These are phyloP conservation scores for Bilobella aurantiaca DNA, from an alignment of 1,140 invertebrate genomes.

Conservation along the genomic window DNA sequence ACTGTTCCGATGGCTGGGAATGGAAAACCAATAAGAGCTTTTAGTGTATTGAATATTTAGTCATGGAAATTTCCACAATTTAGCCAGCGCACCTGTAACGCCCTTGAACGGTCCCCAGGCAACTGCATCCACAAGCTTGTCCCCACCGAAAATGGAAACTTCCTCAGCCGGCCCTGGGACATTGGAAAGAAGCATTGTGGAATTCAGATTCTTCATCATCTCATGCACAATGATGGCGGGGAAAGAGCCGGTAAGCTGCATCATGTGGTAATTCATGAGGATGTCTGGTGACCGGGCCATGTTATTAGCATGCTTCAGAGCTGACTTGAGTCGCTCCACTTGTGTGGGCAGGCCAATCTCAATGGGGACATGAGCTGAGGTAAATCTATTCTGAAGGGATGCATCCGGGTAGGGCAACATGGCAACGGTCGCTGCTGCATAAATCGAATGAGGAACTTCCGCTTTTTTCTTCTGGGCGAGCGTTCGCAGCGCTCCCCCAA, in stretches of 20 bases:
- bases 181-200: constrained; percentile 14
- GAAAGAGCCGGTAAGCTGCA: constrained; percentile 3
- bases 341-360: background rate
- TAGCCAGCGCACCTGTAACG: background rate
- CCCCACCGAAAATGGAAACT: background rate
- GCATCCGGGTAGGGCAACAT: constrained; percentile 13
- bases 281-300: background rate
- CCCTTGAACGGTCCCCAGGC: constrained; percentile 13
- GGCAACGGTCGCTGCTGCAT: constrained; percentile 10
- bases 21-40: background rate
- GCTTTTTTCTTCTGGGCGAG: constrained; percentile 11
- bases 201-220: constrained; percentile 6
- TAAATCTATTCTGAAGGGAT: constrained; percentile 14
- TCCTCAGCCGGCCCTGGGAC: constrained; percentile 15
- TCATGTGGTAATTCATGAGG: constrained; percentile 10
- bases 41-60: background rate
- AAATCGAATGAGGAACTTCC: background rate
- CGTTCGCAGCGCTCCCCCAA: constrained; percentile 7
- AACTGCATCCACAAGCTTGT: constrained; percentile 5
- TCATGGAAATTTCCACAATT: background rate
- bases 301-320: background rate
- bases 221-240: background rate
- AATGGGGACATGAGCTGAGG: constrained; percentile 9
- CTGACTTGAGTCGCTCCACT: constrained; percentile 1
- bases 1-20: constrained; percentile 13